phyloP scores from a whole-genome alignment of 1,140 invertebrate species.

The Panagrolaimus sp. region DNA sequence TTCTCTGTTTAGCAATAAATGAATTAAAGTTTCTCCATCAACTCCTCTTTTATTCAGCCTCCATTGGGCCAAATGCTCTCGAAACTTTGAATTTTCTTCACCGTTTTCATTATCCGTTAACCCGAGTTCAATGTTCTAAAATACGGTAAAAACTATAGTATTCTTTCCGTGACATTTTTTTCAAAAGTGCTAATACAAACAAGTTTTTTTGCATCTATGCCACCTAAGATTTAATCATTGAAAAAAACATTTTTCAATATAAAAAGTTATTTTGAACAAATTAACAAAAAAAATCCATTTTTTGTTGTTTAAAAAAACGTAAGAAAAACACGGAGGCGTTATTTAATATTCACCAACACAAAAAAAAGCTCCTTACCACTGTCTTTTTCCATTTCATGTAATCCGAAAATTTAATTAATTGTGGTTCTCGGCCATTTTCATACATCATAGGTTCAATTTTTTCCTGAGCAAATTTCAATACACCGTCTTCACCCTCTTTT shows the following conservation, averaged over 20 bases:
- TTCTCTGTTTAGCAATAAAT: conserved; percentile 89
- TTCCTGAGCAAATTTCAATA: conserved; percentile 78
- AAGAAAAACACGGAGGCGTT: background rate
- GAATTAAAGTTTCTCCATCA: conserved; percentile 84
- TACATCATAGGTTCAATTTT: conserved; percentile 85
- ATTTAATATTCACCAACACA: conserved; percentile 12
- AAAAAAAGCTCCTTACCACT: conserved; percentile 63
- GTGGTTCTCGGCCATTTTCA: conserved; percentile 73
- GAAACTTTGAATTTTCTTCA: conserved; percentile 51
- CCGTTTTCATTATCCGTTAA: conserved; percentile 44
- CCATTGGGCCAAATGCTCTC: conserved; percentile 82
- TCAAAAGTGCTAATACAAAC: conserved; percentile 5
- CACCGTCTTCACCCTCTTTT: conserved; percentile 66
- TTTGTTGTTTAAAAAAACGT: background rate
- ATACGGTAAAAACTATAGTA: background rate
- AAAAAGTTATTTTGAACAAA: background rate
- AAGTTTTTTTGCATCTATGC: too few species aligned
- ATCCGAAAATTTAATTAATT: conserved; percentile 79
- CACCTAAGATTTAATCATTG: too few species aligned
- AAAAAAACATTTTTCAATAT: background rate
- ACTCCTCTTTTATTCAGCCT: conserved; percentile 90
- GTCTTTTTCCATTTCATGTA: conserved; percentile 86
- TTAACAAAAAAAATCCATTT: too few species aligned
- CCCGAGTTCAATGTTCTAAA: conserved; percentile 55
- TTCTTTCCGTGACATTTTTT: background rate